A percentile compares a stretch with the other conserved stretches of the same genome.
Evolutionary conservation across 2,113 vertebrate species (phyloP).

Genomic region (Anguilla japonica): DNA sequence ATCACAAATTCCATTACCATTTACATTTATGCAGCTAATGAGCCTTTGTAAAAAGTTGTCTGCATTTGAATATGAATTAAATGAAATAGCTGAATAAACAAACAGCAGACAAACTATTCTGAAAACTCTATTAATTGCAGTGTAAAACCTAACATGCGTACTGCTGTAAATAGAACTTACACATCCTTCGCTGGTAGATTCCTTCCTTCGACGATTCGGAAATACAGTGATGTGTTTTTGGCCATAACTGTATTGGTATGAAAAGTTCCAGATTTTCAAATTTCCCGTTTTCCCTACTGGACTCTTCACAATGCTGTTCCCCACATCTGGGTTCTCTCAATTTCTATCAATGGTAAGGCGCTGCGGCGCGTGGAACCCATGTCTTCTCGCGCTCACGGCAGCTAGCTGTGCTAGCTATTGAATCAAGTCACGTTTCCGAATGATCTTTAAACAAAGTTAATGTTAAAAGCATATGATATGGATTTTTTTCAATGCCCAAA

Average conservation of each 20-base stretch:
- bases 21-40: background rate
- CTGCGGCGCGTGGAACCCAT: constrained; percentile 49
- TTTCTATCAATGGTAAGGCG: constrained; percentile 58
- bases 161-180: constrained; percentile 64
- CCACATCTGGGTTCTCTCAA: constrained; percentile 53
- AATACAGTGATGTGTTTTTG: constrained; percentile 80
- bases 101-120: background rate
- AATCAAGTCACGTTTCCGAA: background rate
- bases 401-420: background rate
- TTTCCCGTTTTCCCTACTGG: constrained; percentile 35
- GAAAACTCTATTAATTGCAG: background rate
- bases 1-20: background rate
- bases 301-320: constrained; percentile 45
- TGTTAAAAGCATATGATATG: background rate
- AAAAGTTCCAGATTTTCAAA: constrained; percentile 31
- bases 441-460: constrained; percentile 1
- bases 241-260: constrained; percentile 63
- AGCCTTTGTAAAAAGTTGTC: background rate
- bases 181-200: constrained; percentile 88
- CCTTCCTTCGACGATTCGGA: constrained; percentile 85
- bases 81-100: background rate
- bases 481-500: background rate
- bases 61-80: background rate
- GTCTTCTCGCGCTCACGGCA: background rate
- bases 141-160: background rate